Base-by-base conservation (phyloP, 2,888 invertebrate genomes). In the Acheta domesticus region DNA sequence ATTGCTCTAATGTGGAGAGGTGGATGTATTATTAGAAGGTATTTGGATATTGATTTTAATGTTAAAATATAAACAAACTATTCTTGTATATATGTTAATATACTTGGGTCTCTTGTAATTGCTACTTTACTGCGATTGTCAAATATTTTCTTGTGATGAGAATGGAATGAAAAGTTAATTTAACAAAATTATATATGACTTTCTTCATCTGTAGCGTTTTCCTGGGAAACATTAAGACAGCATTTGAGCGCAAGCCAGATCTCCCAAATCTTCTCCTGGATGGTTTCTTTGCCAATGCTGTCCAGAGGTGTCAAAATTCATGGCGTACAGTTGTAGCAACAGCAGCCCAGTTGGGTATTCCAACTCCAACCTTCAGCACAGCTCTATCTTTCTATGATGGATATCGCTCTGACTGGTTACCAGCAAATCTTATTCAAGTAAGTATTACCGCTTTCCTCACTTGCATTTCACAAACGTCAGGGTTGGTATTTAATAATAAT, bases 1-100 rank as follows among this genome's bases (percentile, higher is more conserved):
- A 98, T 99, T 83, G 99, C 99, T 1, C 89, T 99, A 75, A 99
- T 99, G 99, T 99, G 99, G 99, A 92, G 99, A 82, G 98, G 98
- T 20, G 99, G 99, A n/a, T 99, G 98, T 87, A 99, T 99, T 85
- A 99, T 98, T 85, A 91, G 98, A 86, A 96, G 96, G 93, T 90
- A 49, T 16, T 50, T 21, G 21, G 2, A 12, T 11, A 75, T 23
- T 79, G 11, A 16, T 36, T 14, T 78, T 16, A n/a, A n/a, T n/a
- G 23, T 62, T 62, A 62, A 5, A 62, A 1, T 62, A 62, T 14
- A 62, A 62, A 62, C n/a, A 62, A 62, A 19, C n/a, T 36, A 36
- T 36, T 36, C 4, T 5, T 8, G 8, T 36, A 36, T 5, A 23
- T 23, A 23, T 23, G 3, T 23, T 3, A 23, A 23, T 23, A 23